Conservation (phyloP, 2,888 invertebrate species). For the Dynastes maya region DNA sequence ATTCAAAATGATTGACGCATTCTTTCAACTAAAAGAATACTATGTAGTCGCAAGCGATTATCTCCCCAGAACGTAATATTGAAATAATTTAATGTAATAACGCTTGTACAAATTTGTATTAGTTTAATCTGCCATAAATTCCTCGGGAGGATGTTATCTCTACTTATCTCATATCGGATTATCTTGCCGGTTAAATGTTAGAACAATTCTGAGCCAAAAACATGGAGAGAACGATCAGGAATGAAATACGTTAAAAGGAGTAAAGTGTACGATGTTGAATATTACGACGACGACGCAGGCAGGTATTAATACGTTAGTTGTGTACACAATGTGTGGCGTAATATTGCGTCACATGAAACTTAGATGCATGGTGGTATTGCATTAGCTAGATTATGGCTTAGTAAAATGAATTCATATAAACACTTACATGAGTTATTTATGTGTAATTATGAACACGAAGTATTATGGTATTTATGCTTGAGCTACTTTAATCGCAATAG, state of each 20-base stretch:
- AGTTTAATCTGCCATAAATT: slow-evolving; percentile 38
- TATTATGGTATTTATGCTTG: neutral
- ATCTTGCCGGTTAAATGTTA: slow-evolving; percentile 14
- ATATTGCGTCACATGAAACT: slow-evolving; percentile 19
- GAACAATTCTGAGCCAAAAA: neutral
- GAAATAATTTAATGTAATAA: neutral
- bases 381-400: neutral
- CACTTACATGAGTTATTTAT: no score
- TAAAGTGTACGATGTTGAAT: neutral
- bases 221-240: neutral
- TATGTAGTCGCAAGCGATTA: no score
- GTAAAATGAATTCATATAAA: no score
- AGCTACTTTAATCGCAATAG: neutral
- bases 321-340: slow-evolving; percentile 18
- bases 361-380: neutral
- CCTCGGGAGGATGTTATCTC: slow-evolving; percentile 31
- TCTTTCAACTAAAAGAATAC: no score
- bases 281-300: neutral
- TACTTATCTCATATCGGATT: slow-evolving; percentile 30
- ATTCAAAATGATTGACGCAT: no score
- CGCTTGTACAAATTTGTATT: neutral
- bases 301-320: slow-evolving; percentile 23
- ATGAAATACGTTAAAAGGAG: neutral
- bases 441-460: neutral
- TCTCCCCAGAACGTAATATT: no score